Evolutionary conservation across 1,140 invertebrate species (phyloP).

Genomic region (Bombus waltoni): DNA sequence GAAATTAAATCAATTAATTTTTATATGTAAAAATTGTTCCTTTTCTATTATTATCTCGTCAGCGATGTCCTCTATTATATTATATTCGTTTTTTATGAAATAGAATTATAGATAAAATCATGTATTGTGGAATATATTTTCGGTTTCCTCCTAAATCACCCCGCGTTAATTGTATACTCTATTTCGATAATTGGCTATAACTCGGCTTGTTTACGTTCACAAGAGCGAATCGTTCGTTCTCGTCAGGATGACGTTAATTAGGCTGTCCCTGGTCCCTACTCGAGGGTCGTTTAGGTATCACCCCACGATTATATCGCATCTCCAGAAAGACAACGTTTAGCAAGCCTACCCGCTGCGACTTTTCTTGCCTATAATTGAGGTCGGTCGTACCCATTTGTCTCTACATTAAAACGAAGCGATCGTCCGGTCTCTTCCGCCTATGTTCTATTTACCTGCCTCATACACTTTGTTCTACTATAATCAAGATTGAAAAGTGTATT

Average conservation of each 20-base stretch:
- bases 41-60: no score
- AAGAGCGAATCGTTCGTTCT: conserved; percentile 40
- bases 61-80: no score
- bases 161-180: conserved; percentile 49
- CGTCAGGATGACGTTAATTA: conserved; percentile 66
- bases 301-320: conserved; percentile 51
- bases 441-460: conserved; percentile 19
- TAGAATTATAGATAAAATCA: no score
- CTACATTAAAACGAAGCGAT: conserved; percentile 52
- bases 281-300: conserved; percentile 58
- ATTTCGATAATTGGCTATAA: conserved; percentile 61
- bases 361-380: conserved; percentile 62
- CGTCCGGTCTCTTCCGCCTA: conserved; percentile 8
- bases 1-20: background rate
- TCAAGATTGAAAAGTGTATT: background rate
- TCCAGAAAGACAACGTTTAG: conserved; percentile 62
- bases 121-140: no score
- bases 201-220: conserved; percentile 49
- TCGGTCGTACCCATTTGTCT: conserved; percentile 63
- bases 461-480: background rate
- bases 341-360: conserved; percentile 46
- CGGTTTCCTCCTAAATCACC: conserved; percentile 10
- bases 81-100: no score
- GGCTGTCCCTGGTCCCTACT: conserved; percentile 42
- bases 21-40: background rate